These are phyloP conservation scores for Tor tambroides DNA, from an alignment of 2,113 vertebrate species.

Conservation along the genomic window DNA sequence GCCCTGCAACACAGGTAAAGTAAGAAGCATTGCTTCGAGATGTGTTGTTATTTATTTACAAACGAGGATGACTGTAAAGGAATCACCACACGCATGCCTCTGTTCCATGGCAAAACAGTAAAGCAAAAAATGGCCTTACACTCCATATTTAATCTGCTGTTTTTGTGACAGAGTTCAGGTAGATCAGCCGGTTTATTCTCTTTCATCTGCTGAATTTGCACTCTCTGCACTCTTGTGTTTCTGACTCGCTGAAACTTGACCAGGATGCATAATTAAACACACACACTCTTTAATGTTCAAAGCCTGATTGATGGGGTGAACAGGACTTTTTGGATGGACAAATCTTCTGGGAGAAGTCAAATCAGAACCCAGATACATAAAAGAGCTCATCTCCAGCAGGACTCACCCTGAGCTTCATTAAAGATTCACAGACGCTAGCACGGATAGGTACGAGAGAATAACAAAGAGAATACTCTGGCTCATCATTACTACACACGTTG, in stretches of 20 bases:
- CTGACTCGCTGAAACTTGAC: constrained; percentile 47
- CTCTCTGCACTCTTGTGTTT: constrained; percentile 37
- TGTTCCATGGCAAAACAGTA: neutral
- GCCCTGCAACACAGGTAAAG: neutral
- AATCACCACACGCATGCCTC: neutral
- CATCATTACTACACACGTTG: neutral
- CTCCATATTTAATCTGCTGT: neutral
- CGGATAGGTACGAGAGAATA: neutral
- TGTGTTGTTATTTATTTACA: neutral
- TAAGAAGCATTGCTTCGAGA: neutral
- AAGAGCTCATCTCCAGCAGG: constrained; percentile 50
- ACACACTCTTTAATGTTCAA: constrained; percentile 52
- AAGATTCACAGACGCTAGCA: constrained; percentile 39
- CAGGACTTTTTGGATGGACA: constrained; percentile 43
- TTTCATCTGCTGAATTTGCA: constrained; percentile 40
- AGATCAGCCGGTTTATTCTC: constrained; percentile 35
- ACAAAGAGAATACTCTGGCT: constrained; percentile 21
- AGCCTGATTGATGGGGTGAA: constrained; percentile 44
- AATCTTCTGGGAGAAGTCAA: constrained; percentile 51
- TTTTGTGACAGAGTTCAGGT: neutral
- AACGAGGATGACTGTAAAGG: neutral
- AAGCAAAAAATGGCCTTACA: neutral
- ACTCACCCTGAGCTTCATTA: constrained; percentile 47
- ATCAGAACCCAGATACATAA: constrained; percentile 52
- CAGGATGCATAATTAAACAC: constrained; percentile 58